phyloP scores from a whole-genome alignment of 2,888 invertebrate species.

The Campoletis raptor region DNA sequence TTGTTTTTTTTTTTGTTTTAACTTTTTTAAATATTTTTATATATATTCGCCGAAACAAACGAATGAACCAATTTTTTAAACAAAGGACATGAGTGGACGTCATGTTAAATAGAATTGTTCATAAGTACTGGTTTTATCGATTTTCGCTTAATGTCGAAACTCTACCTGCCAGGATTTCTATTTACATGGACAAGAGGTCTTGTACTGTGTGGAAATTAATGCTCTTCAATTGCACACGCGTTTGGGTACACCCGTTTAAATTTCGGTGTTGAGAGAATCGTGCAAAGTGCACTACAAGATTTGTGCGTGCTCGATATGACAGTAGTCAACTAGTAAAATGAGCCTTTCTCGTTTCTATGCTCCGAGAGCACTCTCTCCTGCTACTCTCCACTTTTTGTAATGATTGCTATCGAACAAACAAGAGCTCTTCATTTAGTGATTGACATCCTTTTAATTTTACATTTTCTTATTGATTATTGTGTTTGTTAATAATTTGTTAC shows the following conservation, averaged over 20 bases:
- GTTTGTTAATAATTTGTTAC: background rate
- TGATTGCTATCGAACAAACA: background rate
- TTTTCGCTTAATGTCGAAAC: slow-evolving; percentile 65
- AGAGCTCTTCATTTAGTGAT: slow-evolving; percentile 6
- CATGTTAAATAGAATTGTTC: slow-evolving; percentile 32
- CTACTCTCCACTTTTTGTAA: background rate
- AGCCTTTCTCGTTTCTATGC: slow-evolving; percentile 16
- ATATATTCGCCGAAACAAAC: slow-evolving; percentile 9
- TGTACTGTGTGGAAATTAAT: slow-evolving; percentile 16
- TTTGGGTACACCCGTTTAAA: slow-evolving; percentile 15
- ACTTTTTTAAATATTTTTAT: no score
- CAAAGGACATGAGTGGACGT: background rate
- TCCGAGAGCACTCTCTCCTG: slow-evolving; percentile 11
- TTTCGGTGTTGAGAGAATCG: slow-evolving; percentile 19
- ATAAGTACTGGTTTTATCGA: slow-evolving; percentile 65
- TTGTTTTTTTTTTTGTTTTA: background rate
- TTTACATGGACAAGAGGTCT: slow-evolving; percentile 8
- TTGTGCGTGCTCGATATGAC: slow-evolving; percentile 44
- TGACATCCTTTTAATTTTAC: background rate
- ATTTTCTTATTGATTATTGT: background rate
- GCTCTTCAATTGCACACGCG: slow-evolving; percentile 3
- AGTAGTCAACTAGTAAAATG: slow-evolving; percentile 41
- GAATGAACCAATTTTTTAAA: background rate
- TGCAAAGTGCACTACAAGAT: slow-evolving; percentile 35
- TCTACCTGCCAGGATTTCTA: slow-evolving; percentile 4